phyloP scores from a whole-genome alignment of 2,888 invertebrate species.

The Ichneumon xanthorius region DNA sequence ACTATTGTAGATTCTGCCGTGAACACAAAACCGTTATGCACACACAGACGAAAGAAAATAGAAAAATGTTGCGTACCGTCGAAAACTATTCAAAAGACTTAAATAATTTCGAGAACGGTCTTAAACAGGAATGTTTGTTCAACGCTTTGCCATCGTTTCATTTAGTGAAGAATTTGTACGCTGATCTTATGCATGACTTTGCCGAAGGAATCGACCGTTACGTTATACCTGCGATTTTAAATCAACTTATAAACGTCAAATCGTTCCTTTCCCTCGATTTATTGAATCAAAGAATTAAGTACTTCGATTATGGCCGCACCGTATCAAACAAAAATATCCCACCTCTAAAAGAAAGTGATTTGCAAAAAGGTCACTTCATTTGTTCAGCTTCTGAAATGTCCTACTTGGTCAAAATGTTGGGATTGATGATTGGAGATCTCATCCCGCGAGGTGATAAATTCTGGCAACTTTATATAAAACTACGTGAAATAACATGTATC shows the following conservation, averaged over 20 bases:
- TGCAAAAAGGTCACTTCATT: too few species aligned
- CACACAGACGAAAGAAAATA: constrained; percentile 38
- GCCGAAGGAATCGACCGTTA: constrained; percentile 58
- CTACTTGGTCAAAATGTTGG: too few species aligned
- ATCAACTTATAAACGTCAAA: constrained; percentile 41
- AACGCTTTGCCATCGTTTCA: constrained; percentile 48
- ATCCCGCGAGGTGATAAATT: too few species aligned
- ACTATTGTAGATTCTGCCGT: background rate
- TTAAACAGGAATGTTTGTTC: constrained; percentile 44
- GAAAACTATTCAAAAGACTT: constrained; percentile 47
- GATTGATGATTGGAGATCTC: too few species aligned
- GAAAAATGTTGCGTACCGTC: constrained; percentile 29
- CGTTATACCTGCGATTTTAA: constrained; percentile 28
- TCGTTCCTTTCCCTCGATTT: constrained; percentile 34
- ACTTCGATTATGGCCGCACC: constrained; percentile 40
- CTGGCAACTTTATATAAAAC: too few species aligned
- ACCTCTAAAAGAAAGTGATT: too few species aligned
- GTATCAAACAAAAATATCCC: too few species aligned
- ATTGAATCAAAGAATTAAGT: constrained; percentile 47
- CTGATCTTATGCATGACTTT: constrained; percentile 64
- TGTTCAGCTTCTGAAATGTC: too few species aligned
- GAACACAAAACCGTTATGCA: constrained; percentile 34
- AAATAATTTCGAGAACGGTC: constrained; percentile 23
- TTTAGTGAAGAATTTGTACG: constrained; percentile 49
- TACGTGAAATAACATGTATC: too few species aligned